These are phyloP conservation scores for Hippotragus niger DNA, from an alignment of 2,113 vertebrate species.

Conservation along the genomic window DNA sequence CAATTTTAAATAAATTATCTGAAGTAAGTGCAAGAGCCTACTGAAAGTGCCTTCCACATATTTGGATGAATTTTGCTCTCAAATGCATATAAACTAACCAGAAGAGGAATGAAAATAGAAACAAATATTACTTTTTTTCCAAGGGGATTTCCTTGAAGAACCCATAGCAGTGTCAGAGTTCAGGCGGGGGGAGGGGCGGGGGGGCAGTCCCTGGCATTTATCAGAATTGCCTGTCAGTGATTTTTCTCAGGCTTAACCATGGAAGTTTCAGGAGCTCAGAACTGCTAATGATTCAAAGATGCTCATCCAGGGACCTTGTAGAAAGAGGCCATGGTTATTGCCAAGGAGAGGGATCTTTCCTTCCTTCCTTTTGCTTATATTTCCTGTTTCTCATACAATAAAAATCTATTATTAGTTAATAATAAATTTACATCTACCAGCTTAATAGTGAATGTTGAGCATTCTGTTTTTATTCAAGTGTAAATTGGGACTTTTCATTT, in stretches of 20 bases:
- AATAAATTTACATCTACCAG: background rate
- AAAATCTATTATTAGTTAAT: background rate
- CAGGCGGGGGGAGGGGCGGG: fast-evolving
- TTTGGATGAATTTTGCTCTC: slow-evolving; percentile 25
- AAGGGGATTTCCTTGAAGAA: background rate
- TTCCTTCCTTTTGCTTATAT: slow-evolving; percentile 1
- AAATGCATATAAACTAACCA: background rate
- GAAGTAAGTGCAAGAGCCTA: slow-evolving; percentile 14
- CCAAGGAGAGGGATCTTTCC: background rate
- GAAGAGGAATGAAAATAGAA: slow-evolving; percentile 41
- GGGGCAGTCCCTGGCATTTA: background rate
- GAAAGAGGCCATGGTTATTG: background rate
- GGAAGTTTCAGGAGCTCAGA: background rate
- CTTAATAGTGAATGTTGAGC: background rate
- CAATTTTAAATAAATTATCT: slow-evolving; percentile 65
- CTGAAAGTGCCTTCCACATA: background rate
- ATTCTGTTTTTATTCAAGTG: background rate
- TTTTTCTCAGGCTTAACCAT: background rate
- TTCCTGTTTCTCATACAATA: background rate
- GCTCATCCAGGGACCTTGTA: background rate
- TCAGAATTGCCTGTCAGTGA: background rate
- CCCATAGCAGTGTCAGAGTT: slow-evolving; percentile 21
- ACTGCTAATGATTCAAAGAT: background rate
- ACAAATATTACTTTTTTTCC: background rate
- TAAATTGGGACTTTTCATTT: slow-evolving; percentile 2